Percentiles rank a stretch among this genome's conserved stretches.
Conservation (phyloP, 2,113 vertebrate species). For the Psittacara wagleri region DNA sequence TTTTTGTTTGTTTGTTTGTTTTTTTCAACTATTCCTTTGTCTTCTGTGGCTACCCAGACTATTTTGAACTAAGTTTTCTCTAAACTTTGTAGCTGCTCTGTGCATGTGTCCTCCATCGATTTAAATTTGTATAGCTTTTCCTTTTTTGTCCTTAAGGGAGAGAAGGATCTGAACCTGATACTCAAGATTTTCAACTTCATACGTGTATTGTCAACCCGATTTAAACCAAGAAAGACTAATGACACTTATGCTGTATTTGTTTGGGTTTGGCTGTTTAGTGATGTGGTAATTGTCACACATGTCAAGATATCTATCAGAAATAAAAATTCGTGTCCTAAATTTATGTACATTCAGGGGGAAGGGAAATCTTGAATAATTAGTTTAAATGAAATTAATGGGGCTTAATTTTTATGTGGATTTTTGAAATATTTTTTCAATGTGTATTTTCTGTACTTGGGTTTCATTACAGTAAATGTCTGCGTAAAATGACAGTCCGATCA, state of each 20-base stretch:
- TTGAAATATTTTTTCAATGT: neutral
- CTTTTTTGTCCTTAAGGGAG: neutral
- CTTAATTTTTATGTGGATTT: neutral
- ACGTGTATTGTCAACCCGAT: neutral
- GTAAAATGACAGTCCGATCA: neutral
- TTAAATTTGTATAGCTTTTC: neutral
- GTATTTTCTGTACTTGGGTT: neutral
- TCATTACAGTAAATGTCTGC: neutral
- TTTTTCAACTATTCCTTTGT: neutral
- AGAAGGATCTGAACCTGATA: neutral
- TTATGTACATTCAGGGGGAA: rapidly evolving
- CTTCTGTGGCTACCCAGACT: neutral
- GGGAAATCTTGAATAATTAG: neutral
- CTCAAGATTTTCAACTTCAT: neutral
- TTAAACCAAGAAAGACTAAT: neutral
- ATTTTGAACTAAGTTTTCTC: neutral
- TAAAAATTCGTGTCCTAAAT: neutral
- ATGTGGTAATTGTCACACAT: neutral
- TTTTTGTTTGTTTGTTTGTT: neutral
- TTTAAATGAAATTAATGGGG: neutral
- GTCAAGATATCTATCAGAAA: neutral
- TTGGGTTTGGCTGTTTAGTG: neutral
- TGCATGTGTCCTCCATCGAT: neutral
- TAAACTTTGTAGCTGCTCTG: neutral
- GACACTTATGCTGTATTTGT: neutral